Conservation (phyloP, 2,797 vertebrate genomes). For the Eidolon dupreanum region DNA sequence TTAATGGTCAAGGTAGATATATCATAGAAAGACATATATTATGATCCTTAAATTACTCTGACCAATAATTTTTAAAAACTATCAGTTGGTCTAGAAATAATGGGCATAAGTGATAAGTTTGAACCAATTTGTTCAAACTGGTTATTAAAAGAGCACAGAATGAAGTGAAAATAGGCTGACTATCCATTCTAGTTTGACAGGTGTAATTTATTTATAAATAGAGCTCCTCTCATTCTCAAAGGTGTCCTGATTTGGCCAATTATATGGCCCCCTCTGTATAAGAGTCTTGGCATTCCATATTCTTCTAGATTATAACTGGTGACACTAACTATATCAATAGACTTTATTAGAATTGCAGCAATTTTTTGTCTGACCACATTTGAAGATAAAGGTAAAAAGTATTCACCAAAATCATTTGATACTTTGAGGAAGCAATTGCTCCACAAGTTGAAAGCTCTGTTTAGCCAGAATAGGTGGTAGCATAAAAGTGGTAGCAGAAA, state of each 20-base stretch:
- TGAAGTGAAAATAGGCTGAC: background rate
- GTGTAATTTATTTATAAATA: background rate
- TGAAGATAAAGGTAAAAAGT: background rate
- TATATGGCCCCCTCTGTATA: background rate
- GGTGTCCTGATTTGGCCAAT: background rate
- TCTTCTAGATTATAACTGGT: background rate
- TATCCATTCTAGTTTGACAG: background rate
- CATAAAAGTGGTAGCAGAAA: background rate
- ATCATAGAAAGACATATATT: background rate
- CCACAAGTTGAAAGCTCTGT: background rate
- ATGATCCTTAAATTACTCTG: background rate
- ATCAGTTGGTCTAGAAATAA: background rate
- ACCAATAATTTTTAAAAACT: background rate
- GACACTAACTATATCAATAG: background rate
- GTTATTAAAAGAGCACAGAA: conserved; percentile 5
- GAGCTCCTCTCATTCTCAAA: background rate
- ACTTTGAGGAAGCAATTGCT: background rate
- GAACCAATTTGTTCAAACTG: background rate
- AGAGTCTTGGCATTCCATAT: background rate
- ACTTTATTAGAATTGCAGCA: background rate
- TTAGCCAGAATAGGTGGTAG: background rate
- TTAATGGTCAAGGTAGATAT: background rate
- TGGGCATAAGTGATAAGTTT: background rate
- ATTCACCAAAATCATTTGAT: background rate
- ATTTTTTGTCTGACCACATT: background rate